phyloP scores from a whole-genome alignment of 2,113 vertebrate genomes.

The Hiodon alosoides region DNA sequence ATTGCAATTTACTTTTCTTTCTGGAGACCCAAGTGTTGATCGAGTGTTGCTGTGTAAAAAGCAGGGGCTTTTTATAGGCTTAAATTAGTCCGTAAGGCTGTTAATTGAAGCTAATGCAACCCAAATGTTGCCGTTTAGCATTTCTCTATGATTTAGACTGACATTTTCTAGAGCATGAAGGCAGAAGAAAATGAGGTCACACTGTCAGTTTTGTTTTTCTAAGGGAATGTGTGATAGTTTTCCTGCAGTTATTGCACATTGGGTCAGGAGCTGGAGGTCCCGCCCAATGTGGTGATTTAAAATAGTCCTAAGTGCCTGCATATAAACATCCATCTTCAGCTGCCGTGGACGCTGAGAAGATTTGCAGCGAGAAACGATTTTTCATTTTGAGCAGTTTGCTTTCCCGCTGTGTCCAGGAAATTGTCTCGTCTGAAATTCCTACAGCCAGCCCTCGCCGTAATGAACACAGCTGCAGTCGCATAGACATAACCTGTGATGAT shows the following conservation, averaged over 20 bases:
- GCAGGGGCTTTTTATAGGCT: slow-evolving; percentile 9
- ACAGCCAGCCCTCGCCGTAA: neutral
- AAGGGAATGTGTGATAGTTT: neutral
- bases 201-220: neutral
- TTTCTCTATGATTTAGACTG: slow-evolving; percentile 23
- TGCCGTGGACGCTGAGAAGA: neutral
- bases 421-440: neutral
- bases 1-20: slow-evolving; percentile 16
- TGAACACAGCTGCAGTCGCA: neutral
- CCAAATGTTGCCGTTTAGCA: slow-evolving; percentile 23
- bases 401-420: slow-evolving; percentile 2
- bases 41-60: slow-evolving; percentile 2
- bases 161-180: slow-evolving; percentile 9
- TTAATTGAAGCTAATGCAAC: slow-evolving; percentile 25
- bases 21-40: neutral
- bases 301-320: slow-evolving; percentile 2
- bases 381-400: slow-evolving; percentile 12
- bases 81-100: slow-evolving; percentile 10
- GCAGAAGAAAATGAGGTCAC: neutral
- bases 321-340: slow-evolving; percentile 11
- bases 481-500: neutral
- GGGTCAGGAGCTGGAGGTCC: neutral
- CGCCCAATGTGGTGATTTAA: neutral
- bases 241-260: neutral
- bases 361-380: neutral